Percentiles rank a stretch among this genome's conserved stretches.
Conservation (phyloP, 2,113 vertebrate species). For the Apistogramma diplotaenia region DNA sequence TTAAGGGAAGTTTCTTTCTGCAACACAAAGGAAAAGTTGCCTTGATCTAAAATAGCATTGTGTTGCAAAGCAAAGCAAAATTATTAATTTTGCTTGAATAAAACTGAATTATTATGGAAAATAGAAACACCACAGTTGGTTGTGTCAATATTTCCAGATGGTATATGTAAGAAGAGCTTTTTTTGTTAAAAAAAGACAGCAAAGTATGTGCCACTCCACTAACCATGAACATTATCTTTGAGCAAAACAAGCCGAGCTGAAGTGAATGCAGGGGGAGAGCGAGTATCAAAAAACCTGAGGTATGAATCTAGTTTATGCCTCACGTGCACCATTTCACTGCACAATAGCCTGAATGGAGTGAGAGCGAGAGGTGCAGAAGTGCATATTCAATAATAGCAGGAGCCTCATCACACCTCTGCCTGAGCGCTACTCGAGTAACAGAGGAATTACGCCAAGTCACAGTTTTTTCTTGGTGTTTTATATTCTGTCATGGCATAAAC, state of each 20-base stretch:
- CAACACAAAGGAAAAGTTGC: not conserved
- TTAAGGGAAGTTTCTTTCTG: not conserved
- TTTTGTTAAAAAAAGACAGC: not conserved
- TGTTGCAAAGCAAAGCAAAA: not conserved
- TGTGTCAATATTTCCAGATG: not conserved
- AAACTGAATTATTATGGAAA: not conserved
- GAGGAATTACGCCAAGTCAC: not conserved
- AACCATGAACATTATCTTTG: not conserved
- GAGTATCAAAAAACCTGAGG: slow-evolving; percentile 20
- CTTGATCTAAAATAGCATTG: not conserved
- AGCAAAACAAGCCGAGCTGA: not conserved
- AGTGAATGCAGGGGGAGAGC: not conserved
- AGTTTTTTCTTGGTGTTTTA: not conserved
- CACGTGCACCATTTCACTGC: not conserved
- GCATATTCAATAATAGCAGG: not conserved
- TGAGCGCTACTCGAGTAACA: not conserved
- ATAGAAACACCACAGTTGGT: not conserved
- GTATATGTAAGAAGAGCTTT: not conserved
- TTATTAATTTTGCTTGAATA: not conserved
- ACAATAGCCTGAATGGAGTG: not conserved
- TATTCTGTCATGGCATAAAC: not conserved
- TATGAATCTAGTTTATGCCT: not conserved
- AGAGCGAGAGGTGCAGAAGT: not conserved
- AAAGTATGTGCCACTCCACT: not conserved
- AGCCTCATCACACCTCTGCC: not conserved